Evolutionary conservation across 2,888 invertebrate genomes (phyloP), one percentile per base, ranked within the genome.

Genomic region (Coelinius sp.): DNA sequence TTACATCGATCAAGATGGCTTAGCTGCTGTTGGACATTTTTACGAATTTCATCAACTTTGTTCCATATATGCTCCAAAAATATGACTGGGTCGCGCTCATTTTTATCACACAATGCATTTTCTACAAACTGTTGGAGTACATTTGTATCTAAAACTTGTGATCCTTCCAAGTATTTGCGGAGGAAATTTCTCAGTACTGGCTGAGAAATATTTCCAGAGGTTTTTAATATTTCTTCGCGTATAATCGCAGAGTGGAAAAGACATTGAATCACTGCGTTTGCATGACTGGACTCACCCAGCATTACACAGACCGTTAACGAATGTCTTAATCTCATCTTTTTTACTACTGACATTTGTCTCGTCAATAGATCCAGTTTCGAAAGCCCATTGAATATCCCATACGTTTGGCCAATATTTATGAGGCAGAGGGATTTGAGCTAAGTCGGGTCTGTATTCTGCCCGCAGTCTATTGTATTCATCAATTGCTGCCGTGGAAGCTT

Each of bases 391-490:
- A n/a, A n/a, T n/a, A n/a, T n/a, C n/a, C n/a, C n/a, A n/a, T n/a
- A n/a, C n/a, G n/a, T n/a, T n/a, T n/a, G n/a, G n/a, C n/a, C n/a
- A 10, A 53, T 25, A 12, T 44, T 44, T 44, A 44, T n/a, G 14
- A 14, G 44, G 44, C 17, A 44, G 44, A 14, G 44, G 44, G 2
- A 44, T 44, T 12, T 3, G 2, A 6, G 53, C 10, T 1, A 68
- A 38, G 41, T 68, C 68, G 25, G 68, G 25, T 22, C 56, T 20
- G 24, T 56, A 56, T 17, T 27, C 17, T 27, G 65, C 14, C 38
- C 76, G 69, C 25, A 80, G 70, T 24, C 78, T 41, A 68, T 80
- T 78, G 25, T 79, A 78, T 52, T 79, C 77, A 14, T 53, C 17
- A 5, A 78, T 74, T 14, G 78, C 76, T n/a, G 17, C 14, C 17